Evolutionary conservation across 2,797 vertebrate genomes (phyloP).

Genomic region (Hyperoplus lanceolatus): DNA sequence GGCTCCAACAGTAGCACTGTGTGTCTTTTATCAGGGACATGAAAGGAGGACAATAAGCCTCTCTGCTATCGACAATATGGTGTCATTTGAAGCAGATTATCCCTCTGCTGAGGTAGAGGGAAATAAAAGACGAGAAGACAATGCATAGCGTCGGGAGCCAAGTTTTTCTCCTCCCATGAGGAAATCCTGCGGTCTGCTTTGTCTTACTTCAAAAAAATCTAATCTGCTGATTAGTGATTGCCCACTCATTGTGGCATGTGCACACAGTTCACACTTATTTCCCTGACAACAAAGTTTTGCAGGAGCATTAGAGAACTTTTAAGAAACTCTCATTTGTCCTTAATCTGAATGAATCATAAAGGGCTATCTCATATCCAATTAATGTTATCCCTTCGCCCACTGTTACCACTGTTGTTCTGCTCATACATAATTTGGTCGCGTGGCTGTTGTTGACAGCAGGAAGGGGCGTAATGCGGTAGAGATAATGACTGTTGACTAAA

Average conservation of each 20-base stretch:
- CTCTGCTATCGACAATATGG: slow-evolving; percentile 85
- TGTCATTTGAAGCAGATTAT: slow-evolving; percentile 87
- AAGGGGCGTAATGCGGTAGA: neutral
- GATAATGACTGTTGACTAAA: slow-evolving; percentile 12
- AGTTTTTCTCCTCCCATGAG: slow-evolving; percentile 75
- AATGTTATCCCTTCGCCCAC: slow-evolving; percentile 40
- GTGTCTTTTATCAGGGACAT: slow-evolving; percentile 85
- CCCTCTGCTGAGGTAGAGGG: slow-evolving; percentile 80
- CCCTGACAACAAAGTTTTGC: slow-evolving; percentile 53
- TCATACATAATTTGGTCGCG: slow-evolving; percentile 13
- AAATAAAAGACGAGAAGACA: slow-evolving; percentile 81
- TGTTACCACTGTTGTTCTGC: slow-evolving; percentile 28
- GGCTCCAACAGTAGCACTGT: slow-evolving; percentile 82
- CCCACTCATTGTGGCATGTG: slow-evolving; percentile 61
- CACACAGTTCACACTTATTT: slow-evolving; percentile 63
- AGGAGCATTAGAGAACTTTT: slow-evolving; percentile 23
- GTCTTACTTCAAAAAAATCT: slow-evolving; percentile 77
- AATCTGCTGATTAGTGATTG: slow-evolving; percentile 69
- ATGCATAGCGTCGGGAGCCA: slow-evolving; percentile 78
- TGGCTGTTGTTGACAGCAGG: slow-evolving; percentile 7
- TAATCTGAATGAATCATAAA: slow-evolving; percentile 41
- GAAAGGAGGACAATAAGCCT: slow-evolving; percentile 84
- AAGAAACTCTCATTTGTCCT: slow-evolving; percentile 31
- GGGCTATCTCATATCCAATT: slow-evolving; percentile 54
- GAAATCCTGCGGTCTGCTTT: slow-evolving; percentile 75